A percentile compares a stretch with the other conserved stretches of the same genome.
Evolutionary conservation across 2,888 invertebrate genomes (phyloP).

Genomic region (Agrypnus murinus): DNA sequence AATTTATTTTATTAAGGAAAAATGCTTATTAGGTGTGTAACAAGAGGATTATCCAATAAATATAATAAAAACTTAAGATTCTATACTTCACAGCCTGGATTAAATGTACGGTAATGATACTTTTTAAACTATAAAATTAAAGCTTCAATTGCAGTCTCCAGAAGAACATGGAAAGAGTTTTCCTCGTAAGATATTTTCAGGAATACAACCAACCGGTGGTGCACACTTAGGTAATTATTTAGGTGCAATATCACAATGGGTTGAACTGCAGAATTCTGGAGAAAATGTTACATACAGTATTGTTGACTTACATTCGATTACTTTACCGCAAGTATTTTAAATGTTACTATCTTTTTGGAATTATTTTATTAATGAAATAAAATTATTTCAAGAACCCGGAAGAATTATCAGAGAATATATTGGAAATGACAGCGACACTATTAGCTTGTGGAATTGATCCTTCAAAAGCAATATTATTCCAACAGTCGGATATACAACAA

Average conservation of each 20-base stretch:
- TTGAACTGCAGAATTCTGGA: conserved; percentile 83
- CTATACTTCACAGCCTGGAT: too few relatives aligned
- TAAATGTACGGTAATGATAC: too few relatives aligned
- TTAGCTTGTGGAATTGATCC: conserved; percentile 94
- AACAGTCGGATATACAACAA: conserved; percentile 89
- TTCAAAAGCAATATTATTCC: conserved; percentile 85
- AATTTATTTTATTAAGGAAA: too few relatives aligned
- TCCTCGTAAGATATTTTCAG: conserved; percentile 85
- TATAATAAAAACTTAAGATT: too few relatives aligned
- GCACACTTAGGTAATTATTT: conserved; percentile 98
- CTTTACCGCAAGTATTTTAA: conserved; percentile 81
- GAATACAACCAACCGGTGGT: conserved; percentile 96
- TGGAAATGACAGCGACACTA: conserved; percentile 87
- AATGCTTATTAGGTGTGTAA: too few relatives aligned
- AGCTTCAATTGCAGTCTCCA: not conserved
- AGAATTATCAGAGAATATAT: conserved; percentile 78
- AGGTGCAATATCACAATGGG: conserved; percentile 93
- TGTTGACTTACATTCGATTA: conserved; percentile 95
- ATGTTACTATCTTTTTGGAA: too few relatives aligned
- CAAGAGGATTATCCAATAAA: too few relatives aligned
- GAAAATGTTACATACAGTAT: conserved; percentile 86
- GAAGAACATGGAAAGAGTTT: not conserved
- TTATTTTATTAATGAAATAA: too few relatives aligned
- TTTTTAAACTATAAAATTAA: too few relatives aligned
- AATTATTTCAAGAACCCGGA: conserved; percentile 76